Evolutionary conservation across 2,888 invertebrate species (phyloP).

Genomic region (Pammene fasciana): DNA sequence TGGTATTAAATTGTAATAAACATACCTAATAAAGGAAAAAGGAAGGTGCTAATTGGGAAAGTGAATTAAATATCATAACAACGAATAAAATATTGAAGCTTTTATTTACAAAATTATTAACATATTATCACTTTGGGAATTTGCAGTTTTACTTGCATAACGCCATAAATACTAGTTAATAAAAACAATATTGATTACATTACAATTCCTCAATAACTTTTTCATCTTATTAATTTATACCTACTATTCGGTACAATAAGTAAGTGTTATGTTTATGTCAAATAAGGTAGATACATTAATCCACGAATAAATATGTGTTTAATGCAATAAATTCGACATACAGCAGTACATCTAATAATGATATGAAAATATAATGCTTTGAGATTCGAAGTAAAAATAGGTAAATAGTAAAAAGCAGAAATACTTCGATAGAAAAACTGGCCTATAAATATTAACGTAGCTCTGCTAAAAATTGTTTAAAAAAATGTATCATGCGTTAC

Average conservation of each 20-base stretch:
- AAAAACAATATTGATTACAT: constrained; percentile 76
- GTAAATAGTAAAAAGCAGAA: constrained; percentile 32
- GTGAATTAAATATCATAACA: constrained; percentile 44
- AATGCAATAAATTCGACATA: constrained; percentile 38
- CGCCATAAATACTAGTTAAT: constrained; percentile 70
- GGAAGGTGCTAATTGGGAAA: neutral
- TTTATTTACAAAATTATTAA: constrained; percentile 84
- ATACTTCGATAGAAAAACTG: constrained; percentile 32
- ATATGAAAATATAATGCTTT: constrained; percentile 42
- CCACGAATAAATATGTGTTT: constrained; percentile 36
- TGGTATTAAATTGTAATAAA: no score
- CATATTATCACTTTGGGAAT: constrained; percentile 83
- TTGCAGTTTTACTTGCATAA: constrained; percentile 81
- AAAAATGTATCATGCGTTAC: neutral
- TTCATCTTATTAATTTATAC: constrained; percentile 43
- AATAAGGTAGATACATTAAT: constrained; percentile 42
- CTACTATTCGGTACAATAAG: constrained; percentile 36
- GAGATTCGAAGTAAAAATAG: constrained; percentile 33
- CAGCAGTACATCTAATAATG: constrained; percentile 38
- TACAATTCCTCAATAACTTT: constrained; percentile 71
- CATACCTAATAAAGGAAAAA: neutral
- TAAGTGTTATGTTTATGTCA: constrained; percentile 37
- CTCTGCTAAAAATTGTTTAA: constrained; percentile 15
- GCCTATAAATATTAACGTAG: constrained; percentile 13
- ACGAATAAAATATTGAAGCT: constrained; percentile 79